Base-by-base conservation (phyloP, 2,888 invertebrate species). In the Ormyrus pomaceus region DNA sequence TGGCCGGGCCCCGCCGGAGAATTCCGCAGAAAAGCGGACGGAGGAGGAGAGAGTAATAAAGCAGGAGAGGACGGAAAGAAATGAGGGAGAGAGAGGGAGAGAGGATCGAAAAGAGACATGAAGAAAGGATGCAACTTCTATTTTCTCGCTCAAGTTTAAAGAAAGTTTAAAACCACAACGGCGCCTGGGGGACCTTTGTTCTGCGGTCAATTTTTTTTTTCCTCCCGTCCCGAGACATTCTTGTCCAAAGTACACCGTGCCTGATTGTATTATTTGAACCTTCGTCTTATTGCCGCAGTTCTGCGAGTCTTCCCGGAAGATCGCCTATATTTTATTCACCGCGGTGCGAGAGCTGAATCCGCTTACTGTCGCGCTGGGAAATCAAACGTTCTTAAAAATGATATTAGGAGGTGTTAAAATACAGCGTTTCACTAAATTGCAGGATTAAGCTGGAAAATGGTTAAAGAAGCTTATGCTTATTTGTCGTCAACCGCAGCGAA, bases 1-100 rank as follows among this genome's bases (percentile, higher is more conserved):
- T 85, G 85, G 84, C 79, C 66, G 19, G 84, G 82, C 76, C 69
- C 6, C 72, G 83, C 82, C 84, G 75, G 82, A 84, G 84, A 83
- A 86, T 86, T 84, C 85, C 83, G 82, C 79, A 82, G 85, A 84
- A 86, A 83, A 83, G 81, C 80, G 77, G 9, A 45, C 19, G 68
- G 10, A 11, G 59, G 61, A 46, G 34, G 61, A 13, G 51, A 50
- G 58, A 62, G 68, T 58, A 68, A 77, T 77, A 77, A 81, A 81
- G 62, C 53, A 45, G 46, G 51, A 34, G 34, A 3, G 48, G 11
- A 71, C 9, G 64, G n/a, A 53, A 74, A 74, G 74, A 74, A 70
- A 70, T 58, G 68, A 74, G 61, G 61, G 66, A 34, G 51, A 45
- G 59, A 6, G 45, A 19, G 45, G 46, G 13, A 10, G 48, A 61